Evolutionary conservation across 2,797 vertebrate species (phyloP).

Genomic region (Sphenodon punctatus): DNA sequence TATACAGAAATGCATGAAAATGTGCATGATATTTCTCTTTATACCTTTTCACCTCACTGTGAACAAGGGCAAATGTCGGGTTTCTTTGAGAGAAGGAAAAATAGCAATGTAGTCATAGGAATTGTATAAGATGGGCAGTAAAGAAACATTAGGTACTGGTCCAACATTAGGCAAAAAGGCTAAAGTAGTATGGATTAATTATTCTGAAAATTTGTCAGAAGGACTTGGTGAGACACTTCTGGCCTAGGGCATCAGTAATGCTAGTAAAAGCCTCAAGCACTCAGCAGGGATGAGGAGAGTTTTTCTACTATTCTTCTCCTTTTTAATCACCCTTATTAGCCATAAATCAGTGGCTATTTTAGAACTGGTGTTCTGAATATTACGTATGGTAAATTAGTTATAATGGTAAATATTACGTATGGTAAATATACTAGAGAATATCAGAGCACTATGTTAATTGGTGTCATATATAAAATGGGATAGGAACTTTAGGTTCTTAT

Average conservation of each 20-base stretch:
- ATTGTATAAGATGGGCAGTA: too few relatives aligned
- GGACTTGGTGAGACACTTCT: neutral
- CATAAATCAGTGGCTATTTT: neutral
- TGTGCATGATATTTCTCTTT: too few relatives aligned
- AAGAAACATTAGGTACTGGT: too few relatives aligned
- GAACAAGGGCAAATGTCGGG: too few relatives aligned
- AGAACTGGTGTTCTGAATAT: neutral
- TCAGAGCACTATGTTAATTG: neutral
- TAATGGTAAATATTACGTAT: neutral
- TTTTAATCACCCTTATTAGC: neutral
- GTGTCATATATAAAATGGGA: too few relatives aligned
- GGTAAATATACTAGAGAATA: neutral
- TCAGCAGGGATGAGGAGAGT: neutral
- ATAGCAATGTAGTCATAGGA: too few relatives aligned
- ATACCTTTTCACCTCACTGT: too few relatives aligned
- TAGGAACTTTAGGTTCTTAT: too few relatives aligned
- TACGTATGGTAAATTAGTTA: too few relatives aligned
- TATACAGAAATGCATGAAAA: too few relatives aligned
- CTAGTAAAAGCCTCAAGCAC: neutral
- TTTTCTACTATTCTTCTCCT: neutral
- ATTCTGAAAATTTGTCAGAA: rapidly evolving
- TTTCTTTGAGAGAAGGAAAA: too few relatives aligned
- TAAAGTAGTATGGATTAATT: neutral
- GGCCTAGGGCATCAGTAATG: neutral
- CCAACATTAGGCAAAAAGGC: too few relatives aligned